Evolutionary conservation across 2,888 invertebrate genomes (phyloP).

Genomic region (Pseudococcus longispinus): DNA sequence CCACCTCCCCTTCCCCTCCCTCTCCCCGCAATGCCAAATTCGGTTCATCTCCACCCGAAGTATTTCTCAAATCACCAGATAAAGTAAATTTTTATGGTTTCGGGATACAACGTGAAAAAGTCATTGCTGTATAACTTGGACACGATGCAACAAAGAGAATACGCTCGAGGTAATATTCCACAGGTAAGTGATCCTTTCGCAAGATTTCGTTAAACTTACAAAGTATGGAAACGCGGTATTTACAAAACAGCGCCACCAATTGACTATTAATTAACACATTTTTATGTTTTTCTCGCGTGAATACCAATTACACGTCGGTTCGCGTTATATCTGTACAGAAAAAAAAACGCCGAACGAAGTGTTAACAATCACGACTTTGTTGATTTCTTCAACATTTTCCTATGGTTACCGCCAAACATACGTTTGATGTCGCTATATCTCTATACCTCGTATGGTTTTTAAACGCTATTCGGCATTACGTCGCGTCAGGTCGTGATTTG

Average conservation of each 20-base stretch:
- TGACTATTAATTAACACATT: slow-evolving; percentile 6
- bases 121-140: too few species aligned
- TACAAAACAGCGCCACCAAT: background rate
- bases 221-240: slow-evolving; percentile 1
- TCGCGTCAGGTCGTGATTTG: background rate
- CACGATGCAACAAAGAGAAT: background rate
- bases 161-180: background rate
- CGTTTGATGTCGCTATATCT: background rate
- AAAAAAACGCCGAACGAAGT: background rate
- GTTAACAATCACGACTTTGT: background rate
- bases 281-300: slow-evolving; percentile 3
- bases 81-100: too few species aligned
- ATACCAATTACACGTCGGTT: background rate
- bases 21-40: too few species aligned
- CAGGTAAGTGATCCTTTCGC: background rate
- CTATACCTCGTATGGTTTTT: background rate
- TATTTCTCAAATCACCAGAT: too few species aligned
- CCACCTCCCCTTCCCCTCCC: too few species aligned
- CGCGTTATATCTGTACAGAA: background rate
- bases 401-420: slow-evolving; percentile 5
- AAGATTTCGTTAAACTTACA: background rate
- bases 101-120: too few species aligned
- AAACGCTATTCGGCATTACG: background rate
- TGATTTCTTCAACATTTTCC: background rate
- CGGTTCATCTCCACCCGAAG: too few species aligned